phyloP scores from a whole-genome alignment of 2,797 vertebrate species.

The Pangasius macronema region DNA sequence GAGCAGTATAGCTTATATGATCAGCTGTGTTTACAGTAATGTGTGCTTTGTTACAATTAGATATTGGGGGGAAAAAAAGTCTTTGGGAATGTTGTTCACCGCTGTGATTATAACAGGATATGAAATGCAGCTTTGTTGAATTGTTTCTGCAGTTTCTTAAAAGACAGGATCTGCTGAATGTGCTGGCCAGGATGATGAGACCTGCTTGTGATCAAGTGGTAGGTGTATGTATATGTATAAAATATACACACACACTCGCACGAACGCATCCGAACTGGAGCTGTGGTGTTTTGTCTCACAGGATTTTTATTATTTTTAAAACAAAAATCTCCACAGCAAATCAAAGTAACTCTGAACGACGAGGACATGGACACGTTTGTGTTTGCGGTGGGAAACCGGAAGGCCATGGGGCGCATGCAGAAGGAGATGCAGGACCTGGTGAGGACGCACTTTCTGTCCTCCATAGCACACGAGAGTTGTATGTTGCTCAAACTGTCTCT shows the following conservation, averaged over 20 bases:
- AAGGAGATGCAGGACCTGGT: slow-evolving; percentile 99
- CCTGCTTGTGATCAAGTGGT: slow-evolving; percentile 96
- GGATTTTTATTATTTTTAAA: not conserved
- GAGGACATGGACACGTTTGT: slow-evolving; percentile 99
- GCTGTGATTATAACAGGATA: not conserved
- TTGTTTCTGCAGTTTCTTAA: slow-evolving; percentile 87
- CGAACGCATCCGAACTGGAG: too few species aligned
- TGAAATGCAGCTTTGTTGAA: not conserved
- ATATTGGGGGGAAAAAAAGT: not conserved
- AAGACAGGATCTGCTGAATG: slow-evolving; percentile 95
- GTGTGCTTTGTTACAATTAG: not conserved
- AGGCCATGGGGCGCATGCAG: slow-evolving; percentile 90
- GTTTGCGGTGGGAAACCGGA: slow-evolving; percentile 93
- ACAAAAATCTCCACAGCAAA: slow-evolving; percentile 79
- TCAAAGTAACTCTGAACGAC: slow-evolving; percentile 97
- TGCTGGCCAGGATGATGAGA: slow-evolving; percentile 98
- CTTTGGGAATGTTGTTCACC: not conserved
- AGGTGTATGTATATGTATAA: slow-evolving; percentile 51
- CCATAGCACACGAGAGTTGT: not conserved
- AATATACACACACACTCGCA: not conserved
- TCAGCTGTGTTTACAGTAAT: not conserved
- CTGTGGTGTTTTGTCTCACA: not conserved
- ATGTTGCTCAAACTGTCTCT: not conserved
- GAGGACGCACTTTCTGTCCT: slow-evolving; percentile 41
- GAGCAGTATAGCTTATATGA: too few species aligned